Conservation (phyloP, 1,140 invertebrate species). For the Oscheius sp. region DNA sequence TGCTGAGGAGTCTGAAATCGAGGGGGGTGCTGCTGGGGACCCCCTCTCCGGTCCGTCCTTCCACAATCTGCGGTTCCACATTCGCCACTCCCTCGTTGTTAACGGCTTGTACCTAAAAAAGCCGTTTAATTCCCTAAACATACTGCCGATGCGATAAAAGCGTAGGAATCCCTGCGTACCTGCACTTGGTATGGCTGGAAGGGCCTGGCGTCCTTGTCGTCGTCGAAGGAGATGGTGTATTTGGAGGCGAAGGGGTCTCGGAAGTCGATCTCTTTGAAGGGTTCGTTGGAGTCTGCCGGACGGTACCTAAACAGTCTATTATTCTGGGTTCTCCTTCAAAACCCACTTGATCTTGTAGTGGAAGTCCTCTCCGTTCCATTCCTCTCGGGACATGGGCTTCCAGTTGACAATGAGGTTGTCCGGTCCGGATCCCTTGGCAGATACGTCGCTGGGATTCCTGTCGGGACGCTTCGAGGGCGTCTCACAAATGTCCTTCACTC, state of each 20-base stretch:
- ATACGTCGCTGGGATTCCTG: conserved; percentile 91
- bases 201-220: conserved; percentile 50
- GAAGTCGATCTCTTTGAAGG: conserved; percentile 49
- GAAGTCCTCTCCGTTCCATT: conserved; percentile 60
- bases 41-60: conserved; percentile 66
- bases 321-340: neutral
- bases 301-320: conserved; percentile 14
- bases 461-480: conserved; percentile 81
- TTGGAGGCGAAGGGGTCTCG: conserved; percentile 53
- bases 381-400: conserved; percentile 56
- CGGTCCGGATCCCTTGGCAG: conserved; percentile 80
- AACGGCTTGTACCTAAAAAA: conserved; percentile 69
- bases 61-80: conserved; percentile 77
- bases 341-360: conserved; percentile 49
- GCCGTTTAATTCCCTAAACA: too few species aligned
- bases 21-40: conserved; percentile 48
- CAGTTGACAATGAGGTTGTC: conserved; percentile 88
- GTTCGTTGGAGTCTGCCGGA: conserved; percentile 26
- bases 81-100: conserved; percentile 84
- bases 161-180: conserved; percentile 30
- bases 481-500: conserved; percentile 72
- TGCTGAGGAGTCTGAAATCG: conserved; percentile 43
- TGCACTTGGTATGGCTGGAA: conserved; percentile 54
- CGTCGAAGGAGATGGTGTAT: conserved; percentile 50
- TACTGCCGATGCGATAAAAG: neutral